Percentiles rank a stretch among this genome's conserved stretches.
Conservation (phyloP, 2,113 vertebrate species). For the Phyllopteryx taeniolatus region DNA sequence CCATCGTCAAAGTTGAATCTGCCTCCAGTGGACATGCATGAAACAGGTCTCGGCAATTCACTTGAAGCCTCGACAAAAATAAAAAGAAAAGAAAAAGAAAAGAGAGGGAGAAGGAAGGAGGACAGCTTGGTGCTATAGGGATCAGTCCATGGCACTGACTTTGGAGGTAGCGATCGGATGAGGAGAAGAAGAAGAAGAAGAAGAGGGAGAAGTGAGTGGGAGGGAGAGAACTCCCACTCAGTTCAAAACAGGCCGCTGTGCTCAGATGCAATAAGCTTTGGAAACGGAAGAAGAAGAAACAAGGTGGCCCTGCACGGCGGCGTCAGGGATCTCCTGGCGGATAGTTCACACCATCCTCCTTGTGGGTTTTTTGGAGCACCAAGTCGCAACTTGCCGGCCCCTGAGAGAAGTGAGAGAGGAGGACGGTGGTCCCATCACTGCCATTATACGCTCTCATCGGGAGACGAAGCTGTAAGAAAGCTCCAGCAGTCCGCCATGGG, state of each 20-base stretch:
- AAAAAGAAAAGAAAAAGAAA: constrained; percentile 63
- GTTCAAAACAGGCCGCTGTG: constrained; percentile 14
- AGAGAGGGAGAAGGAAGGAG: constrained; percentile 36
- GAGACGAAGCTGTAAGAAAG: constrained; percentile 28
- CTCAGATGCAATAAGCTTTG: constrained; percentile 7
- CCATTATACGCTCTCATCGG: constrained; percentile 55
- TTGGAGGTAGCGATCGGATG: constrained; percentile 33
- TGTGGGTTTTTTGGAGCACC: constrained; percentile 5
- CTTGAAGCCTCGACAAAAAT: constrained; percentile 67
- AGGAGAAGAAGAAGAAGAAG: constrained; percentile 31
- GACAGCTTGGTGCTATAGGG: constrained; percentile 56
- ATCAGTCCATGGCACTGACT: constrained; percentile 32
- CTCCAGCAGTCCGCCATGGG: constrained; percentile 24
- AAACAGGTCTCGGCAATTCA: constrained; percentile 73
- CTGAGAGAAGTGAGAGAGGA: constrained; percentile 31
- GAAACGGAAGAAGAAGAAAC: constrained; percentile 5
- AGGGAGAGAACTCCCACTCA: constrained; percentile 41
- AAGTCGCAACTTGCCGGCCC: constrained; percentile 42
- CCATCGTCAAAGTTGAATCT: constrained; percentile 99
- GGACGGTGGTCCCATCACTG: constrained; percentile 40
- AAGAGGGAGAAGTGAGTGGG: constrained; percentile 24
- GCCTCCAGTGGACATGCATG: constrained; percentile 83
- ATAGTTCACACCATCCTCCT: constrained; percentile 61
- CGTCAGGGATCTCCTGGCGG: constrained; percentile 31
- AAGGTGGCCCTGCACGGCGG: constrained; percentile 18